phyloP scores from a whole-genome alignment of 2,797 vertebrate genomes.

The Lithobates sylvaticus region DNA sequence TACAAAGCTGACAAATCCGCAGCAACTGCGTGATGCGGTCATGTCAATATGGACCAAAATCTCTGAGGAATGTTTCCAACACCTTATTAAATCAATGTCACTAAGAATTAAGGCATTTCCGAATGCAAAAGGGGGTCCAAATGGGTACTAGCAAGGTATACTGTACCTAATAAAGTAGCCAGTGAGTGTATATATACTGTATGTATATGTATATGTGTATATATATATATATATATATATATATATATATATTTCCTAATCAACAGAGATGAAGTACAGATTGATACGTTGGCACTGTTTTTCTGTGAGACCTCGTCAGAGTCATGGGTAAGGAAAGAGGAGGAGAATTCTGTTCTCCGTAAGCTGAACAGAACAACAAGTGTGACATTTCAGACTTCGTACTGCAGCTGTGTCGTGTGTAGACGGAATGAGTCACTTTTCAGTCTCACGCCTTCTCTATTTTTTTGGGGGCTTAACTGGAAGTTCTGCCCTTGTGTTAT shows the following conservation, averaged over 20 bases:
- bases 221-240: too few species aligned
- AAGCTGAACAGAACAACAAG: constrained; percentile 36
- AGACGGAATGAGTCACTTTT: constrained; percentile 46
- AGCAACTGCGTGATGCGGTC: too few species aligned
- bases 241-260: neutral
- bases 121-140: too few species aligned
- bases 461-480: constrained; percentile 32
- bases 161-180: too few species aligned
- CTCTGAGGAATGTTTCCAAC: too few species aligned
- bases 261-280: neutral
- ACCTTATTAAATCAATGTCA: too few species aligned
- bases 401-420: neutral
- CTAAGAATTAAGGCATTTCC: too few species aligned
- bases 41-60: too few species aligned
- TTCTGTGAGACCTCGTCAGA: neutral
- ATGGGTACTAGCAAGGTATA: too few species aligned
- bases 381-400: constrained; percentile 49
- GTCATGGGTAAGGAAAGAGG: constrained; percentile 37
- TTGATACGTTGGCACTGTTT: neutral
- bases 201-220: too few species aligned
- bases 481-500: constrained; percentile 44
- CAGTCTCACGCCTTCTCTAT: constrained; percentile 37
- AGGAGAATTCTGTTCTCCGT: neutral
- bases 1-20: too few species aligned
- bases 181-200: too few species aligned